Percentiles rank a stretch among this genome's conserved stretches.
Conservation (phyloP, 92 coral and sea anemone genomes). For the Palythoa caribaeorum region DNA sequence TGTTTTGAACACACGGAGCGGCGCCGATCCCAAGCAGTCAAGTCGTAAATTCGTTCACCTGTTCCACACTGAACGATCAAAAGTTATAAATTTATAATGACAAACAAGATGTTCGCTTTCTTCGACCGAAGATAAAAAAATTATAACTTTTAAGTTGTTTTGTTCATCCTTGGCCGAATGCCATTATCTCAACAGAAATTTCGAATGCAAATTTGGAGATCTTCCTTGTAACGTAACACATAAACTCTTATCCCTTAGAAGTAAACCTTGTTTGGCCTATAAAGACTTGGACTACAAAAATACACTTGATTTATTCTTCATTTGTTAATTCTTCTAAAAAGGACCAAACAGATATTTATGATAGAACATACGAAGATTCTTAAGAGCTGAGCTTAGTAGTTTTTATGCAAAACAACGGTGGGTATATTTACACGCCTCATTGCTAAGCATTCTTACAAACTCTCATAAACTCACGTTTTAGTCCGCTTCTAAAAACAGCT, state of each 20-base stretch:
- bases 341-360: not conserved
- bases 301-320: constrained; percentile 3
- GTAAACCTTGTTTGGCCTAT: not conserved
- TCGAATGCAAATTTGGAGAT: constrained; percentile 41
- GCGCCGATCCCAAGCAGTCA: constrained; percentile 21
- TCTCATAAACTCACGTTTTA: constrained; percentile 73
- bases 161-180: constrained; percentile 35
- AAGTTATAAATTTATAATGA: constrained; percentile 26
- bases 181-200: not conserved
- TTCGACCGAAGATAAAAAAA: not conserved
- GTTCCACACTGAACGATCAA: constrained; percentile 8
- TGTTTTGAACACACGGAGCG: constrained; percentile 26
- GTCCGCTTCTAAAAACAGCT: constrained; percentile 70
- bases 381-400: not conserved
- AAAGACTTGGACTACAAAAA: not conserved
- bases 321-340: not conserved
- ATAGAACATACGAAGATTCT: not conserved
- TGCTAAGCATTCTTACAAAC: constrained; percentile 24
- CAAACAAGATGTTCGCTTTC: not conserved
- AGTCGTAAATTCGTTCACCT: constrained; percentile 18
- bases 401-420: constrained; percentile 17
- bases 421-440: constrained; percentile 36
- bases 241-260: not conserved
- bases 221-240: not conserved
- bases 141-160: not conserved